phyloP scores from a whole-genome alignment of 2,797 vertebrate genomes.

The Australoheros facetus region DNA sequence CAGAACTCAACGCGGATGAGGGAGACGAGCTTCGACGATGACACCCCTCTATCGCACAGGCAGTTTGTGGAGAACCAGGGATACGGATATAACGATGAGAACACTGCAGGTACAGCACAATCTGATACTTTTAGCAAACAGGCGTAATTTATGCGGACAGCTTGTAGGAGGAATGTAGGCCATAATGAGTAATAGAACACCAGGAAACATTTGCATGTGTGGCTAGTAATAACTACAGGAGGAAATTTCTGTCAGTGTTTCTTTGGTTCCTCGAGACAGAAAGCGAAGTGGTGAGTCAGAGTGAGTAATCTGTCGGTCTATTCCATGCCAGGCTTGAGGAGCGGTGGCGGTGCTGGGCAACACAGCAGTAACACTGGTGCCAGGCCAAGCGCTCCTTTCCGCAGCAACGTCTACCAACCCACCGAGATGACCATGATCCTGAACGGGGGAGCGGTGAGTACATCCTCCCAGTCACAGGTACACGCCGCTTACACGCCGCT shows the following conservation, averaged over 20 bases:
- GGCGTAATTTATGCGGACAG: slow-evolving; percentile 8
- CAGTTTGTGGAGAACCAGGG: slow-evolving; percentile 97
- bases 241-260: slow-evolving; percentile 29
- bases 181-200: slow-evolving; percentile 52
- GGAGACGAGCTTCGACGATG: slow-evolving; percentile 95
- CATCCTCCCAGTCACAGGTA: slow-evolving; percentile 76
- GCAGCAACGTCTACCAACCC: slow-evolving; percentile 98
- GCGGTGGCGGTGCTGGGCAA: slow-evolving; percentile 74
- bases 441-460: slow-evolving; percentile 98
- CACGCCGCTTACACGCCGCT: slow-evolving; percentile 69
- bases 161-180: slow-evolving; percentile 52
- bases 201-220: slow-evolving; percentile 32
- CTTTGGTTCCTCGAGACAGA: slow-evolving; percentile 6
- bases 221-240: slow-evolving; percentile 47
- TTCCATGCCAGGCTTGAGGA: slow-evolving; percentile 83
- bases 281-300: slow-evolving; percentile 36
- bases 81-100: slow-evolving; percentile 93
- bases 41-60: slow-evolving; percentile 90
- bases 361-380: slow-evolving; percentile 88
- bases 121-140: slow-evolving; percentile 33
- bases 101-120: slow-evolving; percentile 83
- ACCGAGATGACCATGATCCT: slow-evolving; percentile 99
- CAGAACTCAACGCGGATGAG: slow-evolving; percentile 92
- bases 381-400: slow-evolving; percentile 92
- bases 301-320: slow-evolving; percentile 18